Evolutionary conservation across 2,888 invertebrate genomes (phyloP).

Genomic region (Scelioninae gen. 1): DNA sequence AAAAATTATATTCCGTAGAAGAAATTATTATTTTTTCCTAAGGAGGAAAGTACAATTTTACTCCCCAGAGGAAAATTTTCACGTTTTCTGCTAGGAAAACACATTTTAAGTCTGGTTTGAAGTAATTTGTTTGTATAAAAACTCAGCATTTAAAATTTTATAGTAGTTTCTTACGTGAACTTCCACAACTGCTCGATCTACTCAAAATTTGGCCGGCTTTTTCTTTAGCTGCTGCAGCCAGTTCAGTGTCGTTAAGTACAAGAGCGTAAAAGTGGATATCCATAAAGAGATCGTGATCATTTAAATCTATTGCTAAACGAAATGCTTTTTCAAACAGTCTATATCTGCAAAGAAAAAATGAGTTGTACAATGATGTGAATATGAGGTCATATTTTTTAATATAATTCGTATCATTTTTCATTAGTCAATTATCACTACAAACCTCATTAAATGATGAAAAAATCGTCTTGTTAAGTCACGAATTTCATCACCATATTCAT

Average conservation of each 20-base stretch:
- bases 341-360: constrained; percentile 84
- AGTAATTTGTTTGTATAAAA: too few species aligned
- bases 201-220: constrained; percentile 87
- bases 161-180: constrained; percentile 84
- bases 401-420: constrained; percentile 5
- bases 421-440: too few species aligned
- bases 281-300: constrained; percentile 94
- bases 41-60: too few species aligned
- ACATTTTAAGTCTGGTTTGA: too few species aligned
- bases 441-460: constrained; percentile 94
- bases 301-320: constrained; percentile 92
- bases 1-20: too few species aligned
- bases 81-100: too few species aligned
- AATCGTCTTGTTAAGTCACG: constrained; percentile 93
- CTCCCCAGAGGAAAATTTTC: too few species aligned
- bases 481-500: constrained; percentile 91
- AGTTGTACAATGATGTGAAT: neutral
- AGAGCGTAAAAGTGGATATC: constrained; percentile 92
- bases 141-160: too few species aligned
- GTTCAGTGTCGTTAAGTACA: constrained; percentile 86
- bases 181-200: constrained; percentile 82
- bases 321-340: constrained; percentile 92
- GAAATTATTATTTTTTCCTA: too few species aligned
- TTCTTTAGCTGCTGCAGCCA: constrained; percentile 89
- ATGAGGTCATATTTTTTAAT: neutral